A percentile compares a stretch with the other conserved stretches of the same genome.
phyloP scores from a whole-genome alignment of 2,888 invertebrate genomes.

The Clepsis dumicolana region DNA sequence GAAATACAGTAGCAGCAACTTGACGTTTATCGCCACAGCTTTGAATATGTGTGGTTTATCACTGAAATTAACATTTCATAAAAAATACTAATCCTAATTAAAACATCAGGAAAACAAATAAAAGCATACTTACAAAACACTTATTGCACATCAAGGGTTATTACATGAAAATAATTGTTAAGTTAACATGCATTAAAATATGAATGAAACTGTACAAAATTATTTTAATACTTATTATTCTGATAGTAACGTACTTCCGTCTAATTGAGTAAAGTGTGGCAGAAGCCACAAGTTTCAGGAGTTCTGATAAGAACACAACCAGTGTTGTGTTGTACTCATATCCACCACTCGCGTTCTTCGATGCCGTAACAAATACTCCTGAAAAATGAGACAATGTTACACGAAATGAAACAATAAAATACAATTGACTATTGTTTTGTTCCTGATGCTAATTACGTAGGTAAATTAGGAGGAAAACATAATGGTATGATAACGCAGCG shows the following conservation, averaged over 20 bases:
- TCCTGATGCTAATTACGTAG: neutral
- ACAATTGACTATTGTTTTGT: slow-evolving; percentile 27
- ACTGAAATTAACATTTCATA: slow-evolving; percentile 81
- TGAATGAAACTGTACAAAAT: neutral
- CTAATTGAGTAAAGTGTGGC: slow-evolving; percentile 89
- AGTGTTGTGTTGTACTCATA: slow-evolving; percentile 96
- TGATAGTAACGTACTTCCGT: slow-evolving; percentile 67
- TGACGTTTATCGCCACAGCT: slow-evolving; percentile 86
- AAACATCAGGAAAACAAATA: neutral
- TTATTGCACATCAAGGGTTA: slow-evolving; percentile 35
- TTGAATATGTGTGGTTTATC: slow-evolving; percentile 84
- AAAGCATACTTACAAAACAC: slow-evolving; percentile 26
- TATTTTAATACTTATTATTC: neutral
- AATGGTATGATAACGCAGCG: slow-evolving; percentile 1
- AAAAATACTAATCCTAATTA: slow-evolving; percentile 19
- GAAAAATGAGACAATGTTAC: slow-evolving; percentile 57
- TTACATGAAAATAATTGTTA: slow-evolving; percentile 38
- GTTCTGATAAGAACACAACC: slow-evolving; percentile 95
- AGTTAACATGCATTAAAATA: slow-evolving; percentile 16
- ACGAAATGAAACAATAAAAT: slow-evolving; percentile 7
- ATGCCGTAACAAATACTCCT: slow-evolving; percentile 97
- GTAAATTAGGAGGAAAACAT: neutral
- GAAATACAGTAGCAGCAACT: slow-evolving; percentile 92
- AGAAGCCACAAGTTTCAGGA: slow-evolving; percentile 93
- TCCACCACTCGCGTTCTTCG: slow-evolving; percentile 92